Evolutionary conservation across 2,797 vertebrate species (phyloP), one percentile per base, ranked within the genome.

Genomic region (Platalea minor): DNA sequence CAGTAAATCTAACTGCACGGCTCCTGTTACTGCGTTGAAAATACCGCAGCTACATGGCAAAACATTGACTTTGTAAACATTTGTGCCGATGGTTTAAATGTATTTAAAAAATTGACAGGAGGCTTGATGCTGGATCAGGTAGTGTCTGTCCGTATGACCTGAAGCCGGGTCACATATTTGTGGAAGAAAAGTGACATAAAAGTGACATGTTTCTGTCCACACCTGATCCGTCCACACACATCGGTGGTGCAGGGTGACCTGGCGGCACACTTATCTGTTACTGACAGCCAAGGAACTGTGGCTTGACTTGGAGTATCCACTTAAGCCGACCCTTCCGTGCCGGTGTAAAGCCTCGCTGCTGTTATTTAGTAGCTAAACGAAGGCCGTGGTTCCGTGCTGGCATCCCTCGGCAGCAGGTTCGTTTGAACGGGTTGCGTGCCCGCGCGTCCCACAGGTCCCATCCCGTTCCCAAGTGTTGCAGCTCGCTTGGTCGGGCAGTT

Each of bases 391-490:
- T 54, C 56, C 0, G 0, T 3, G 3, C 21, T 0, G 8, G 18
- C 15, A 2, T 31, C 53, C 28, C 24, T 35, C 2, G 13, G 74
- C 25, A 29, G 33, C 13, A 9, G 7, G 39, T 33, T 76, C 1
- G 0, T 20, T 11, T 8, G 7, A 45, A 20, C 0, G 0, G 23
- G 15, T n/a, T 2, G 5, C 0, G 0, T 9, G 21, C 24, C 39
- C 1, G 2, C 11, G 31, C 1, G 9, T n/a, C 33, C 46, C 79
- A 12, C 26, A 1, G 25, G 25, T 37, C 25, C 20, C 26, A 9
- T 7, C 35, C 26, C 5, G 25, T 35, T 45, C n/a, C 10, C 9
- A 26, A 53, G 28, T 41, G 29, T 37, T 3, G 17, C 51, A 23
- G 2, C 33, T 45, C 4, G 5, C 7, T 2, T 41, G 41, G 1